These are phyloP conservation scores for Drosophila bunnanda DNA, from an alignment of 2,888 invertebrate genomes.

Conservation along the genomic window DNA sequence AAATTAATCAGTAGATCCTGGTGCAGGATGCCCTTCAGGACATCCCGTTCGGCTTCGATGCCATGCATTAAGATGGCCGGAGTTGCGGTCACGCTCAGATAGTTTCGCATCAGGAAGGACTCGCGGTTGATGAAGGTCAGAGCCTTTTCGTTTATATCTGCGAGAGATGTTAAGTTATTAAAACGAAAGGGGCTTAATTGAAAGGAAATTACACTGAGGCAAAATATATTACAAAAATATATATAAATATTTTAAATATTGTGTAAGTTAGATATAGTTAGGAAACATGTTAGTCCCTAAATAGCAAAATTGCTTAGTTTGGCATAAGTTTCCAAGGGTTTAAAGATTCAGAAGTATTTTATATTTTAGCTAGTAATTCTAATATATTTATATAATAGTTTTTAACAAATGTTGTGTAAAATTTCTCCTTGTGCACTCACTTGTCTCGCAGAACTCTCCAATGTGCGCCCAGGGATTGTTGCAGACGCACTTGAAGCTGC, in stretches of 20 bases:
- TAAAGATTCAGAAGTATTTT: too few species aligned
- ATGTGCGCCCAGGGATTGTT: conserved; percentile 96
- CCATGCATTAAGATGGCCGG: conserved; percentile 82
- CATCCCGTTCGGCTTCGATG: conserved; percentile 85
- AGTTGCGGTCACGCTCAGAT: conserved; percentile 87
- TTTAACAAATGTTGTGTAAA: too few species aligned
- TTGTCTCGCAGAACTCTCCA: conserved; percentile 95
- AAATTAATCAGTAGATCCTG: conserved; percentile 94
- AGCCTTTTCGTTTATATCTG: conserved; percentile 96
- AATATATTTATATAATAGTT: background rate
- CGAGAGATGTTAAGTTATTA: background rate
- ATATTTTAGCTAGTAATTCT: background rate
- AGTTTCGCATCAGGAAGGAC: conserved; percentile 92
- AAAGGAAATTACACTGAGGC: background rate
- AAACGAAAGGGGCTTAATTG: background rate
- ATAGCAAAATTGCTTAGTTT: background rate
- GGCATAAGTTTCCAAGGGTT: background rate
- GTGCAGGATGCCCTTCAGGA: conserved; percentile 90
- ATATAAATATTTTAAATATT: background rate
- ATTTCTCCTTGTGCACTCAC: conserved; percentile 86
- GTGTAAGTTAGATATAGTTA: background rate
- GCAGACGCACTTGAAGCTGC: conserved; percentile 95
- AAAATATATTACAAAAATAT: background rate
- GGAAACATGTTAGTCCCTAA: background rate
- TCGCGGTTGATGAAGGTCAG: conserved; percentile 93